A percentile compares a stretch with the other conserved stretches of the same genome.
phyloP scores from a whole-genome alignment of 2,888 invertebrate genomes.

The Orthosia gracilis region DNA sequence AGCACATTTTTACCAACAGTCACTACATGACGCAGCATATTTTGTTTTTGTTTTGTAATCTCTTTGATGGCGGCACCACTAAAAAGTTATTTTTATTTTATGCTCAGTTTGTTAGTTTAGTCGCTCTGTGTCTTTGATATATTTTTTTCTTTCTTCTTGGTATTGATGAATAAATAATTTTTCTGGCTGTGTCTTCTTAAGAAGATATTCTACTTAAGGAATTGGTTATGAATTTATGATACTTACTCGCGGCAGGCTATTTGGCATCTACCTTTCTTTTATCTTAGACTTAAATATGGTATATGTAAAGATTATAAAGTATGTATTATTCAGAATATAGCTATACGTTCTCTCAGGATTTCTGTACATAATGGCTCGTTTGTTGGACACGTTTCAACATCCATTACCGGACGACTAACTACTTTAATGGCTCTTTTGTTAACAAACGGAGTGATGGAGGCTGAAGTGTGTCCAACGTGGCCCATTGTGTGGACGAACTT shows the following conservation, averaged over 20 bases:
- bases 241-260: slow-evolving; percentile 7
- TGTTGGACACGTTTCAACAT: slow-evolving; percentile 62
- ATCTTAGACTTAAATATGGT: slow-evolving; percentile 21
- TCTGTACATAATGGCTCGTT: slow-evolving; percentile 57
- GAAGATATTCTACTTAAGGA: slow-evolving; percentile 46
- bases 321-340: slow-evolving; percentile 40
- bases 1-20: slow-evolving; percentile 57
- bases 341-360: slow-evolving; percentile 37
- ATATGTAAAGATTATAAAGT: slow-evolving; percentile 20
- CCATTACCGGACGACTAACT: slow-evolving; percentile 63
- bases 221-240: slow-evolving; percentile 58
- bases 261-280: slow-evolving; percentile 20
- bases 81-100: slow-evolving; percentile 67
- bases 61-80: slow-evolving; percentile 73
- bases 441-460: slow-evolving; percentile 63
- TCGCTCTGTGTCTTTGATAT: slow-evolving; percentile 58
- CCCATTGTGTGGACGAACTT: slow-evolving; percentile 55
- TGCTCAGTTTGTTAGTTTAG: slow-evolving; percentile 52
- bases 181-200: slow-evolving; percentile 22
- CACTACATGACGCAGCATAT: slow-evolving; percentile 64
- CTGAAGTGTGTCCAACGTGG: slow-evolving; percentile 61
- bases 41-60: slow-evolving; percentile 70
- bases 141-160: slow-evolving; percentile 29
- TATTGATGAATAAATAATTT: slow-evolving; percentile 52
- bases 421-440: slow-evolving; percentile 64